Evolutionary conservation across 92 coral and sea anemone genomes (phyloP).

Genomic region (Desmophyllum pertusum): DNA sequence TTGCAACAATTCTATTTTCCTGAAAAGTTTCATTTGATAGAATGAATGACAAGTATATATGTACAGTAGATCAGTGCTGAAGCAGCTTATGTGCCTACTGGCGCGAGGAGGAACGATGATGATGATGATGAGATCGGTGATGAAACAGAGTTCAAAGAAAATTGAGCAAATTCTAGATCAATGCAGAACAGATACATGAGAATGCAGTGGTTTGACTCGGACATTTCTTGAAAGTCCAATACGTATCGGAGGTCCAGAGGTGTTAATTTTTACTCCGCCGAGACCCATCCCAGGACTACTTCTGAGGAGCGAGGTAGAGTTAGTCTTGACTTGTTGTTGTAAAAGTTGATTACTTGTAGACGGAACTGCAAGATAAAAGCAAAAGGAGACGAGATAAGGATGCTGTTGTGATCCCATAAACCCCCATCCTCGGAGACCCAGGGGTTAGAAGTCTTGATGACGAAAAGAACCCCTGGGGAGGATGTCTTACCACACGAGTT

Average conservation of each 20-base stretch:
- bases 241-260: conserved; percentile 83
- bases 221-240: conserved; percentile 95
- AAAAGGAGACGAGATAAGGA: not conserved
- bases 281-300: conserved; percentile 71
- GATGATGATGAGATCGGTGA: no score
- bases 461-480: no score
- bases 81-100: no score
- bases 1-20: not conserved
- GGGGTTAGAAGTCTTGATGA: no score
- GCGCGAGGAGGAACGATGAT: no score
- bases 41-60: not conserved
- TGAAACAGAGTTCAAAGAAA: not conserved
- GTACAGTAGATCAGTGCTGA: no score
- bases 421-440: not conserved
- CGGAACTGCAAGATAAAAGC: not conserved
- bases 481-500: no score
- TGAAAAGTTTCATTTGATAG: not conserved
- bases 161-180: conserved; percentile 13
- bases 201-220: conserved; percentile 85
- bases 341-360: conserved; percentile 23
- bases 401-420: not conserved
- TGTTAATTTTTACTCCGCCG: conserved; percentile 75
- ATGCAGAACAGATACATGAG: conserved; percentile 71
- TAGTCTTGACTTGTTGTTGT: conserved; percentile 16
- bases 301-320: conserved; percentile 42